Evolutionary conservation across 2,113 vertebrate genomes (phyloP).

Genomic region (Cyanoramphus novaezelandiae): DNA sequence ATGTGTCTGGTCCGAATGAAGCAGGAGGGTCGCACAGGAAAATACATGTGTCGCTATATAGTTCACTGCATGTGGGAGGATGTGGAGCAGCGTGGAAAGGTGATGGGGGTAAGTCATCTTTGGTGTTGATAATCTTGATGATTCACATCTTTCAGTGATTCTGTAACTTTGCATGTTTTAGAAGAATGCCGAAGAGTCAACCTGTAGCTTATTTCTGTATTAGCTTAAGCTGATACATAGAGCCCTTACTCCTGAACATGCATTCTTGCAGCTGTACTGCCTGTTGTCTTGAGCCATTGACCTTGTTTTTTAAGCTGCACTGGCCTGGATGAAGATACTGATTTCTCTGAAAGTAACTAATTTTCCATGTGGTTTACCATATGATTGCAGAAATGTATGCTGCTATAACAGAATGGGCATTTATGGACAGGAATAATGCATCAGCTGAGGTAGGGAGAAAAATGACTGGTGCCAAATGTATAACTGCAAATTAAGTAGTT

Average conservation of each 20-base stretch:
- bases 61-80: constrained; percentile 99
- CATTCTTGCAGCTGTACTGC: background rate
- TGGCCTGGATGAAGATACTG: background rate
- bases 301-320: background rate
- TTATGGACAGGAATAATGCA: background rate
- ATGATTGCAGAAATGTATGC: background rate
- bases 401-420: background rate
- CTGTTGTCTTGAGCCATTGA: background rate
- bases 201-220: background rate
- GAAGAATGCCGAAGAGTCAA: background rate
- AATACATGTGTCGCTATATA: constrained; percentile 95
- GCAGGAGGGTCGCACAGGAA: constrained; percentile 92
- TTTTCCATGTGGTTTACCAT: background rate
- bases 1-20: constrained; percentile 98
- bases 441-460: background rate
- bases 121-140: background rate
- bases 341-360: background rate
- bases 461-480: background rate
- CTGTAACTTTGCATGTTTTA: background rate
- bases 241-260: background rate
- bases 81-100: constrained; percentile 92
- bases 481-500: background rate
- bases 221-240: background rate
- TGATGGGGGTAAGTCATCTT: constrained; percentile 91
- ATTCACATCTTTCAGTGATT: background rate